Base-by-base conservation (phyloP, 1,140 invertebrate species). In the Batillaria attramentaria region DNA sequence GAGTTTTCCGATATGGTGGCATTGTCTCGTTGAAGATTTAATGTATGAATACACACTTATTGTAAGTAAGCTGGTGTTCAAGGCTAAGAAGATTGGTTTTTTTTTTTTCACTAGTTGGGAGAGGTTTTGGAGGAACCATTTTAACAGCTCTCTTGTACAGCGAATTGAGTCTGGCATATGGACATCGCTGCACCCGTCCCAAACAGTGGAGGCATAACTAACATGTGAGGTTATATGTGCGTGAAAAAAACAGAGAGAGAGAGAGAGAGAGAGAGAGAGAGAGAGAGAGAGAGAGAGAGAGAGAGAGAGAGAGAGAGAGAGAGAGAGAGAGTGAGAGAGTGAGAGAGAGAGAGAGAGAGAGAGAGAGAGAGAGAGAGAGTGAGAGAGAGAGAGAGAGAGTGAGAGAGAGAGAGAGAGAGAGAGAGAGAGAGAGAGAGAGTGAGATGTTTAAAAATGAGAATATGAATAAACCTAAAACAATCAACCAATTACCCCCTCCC, bases 191-290 rank as follows among this genome's bases (percentile, higher is more conserved):
- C n/a, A n/a, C n/a, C n/a, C n/a, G n/a, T n/a, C n/a, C n/a, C n/a
- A n/a, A n/a, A n/a, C n/a, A n/a, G n/a, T n/a, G n/a, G n/a, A n/a
- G n/a, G n/a, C n/a, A n/a, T n/a, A n/a, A n/a, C n/a, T n/a, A n/a
- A n/a, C n/a, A n/a, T 66, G 62, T 31, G 62, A 18, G 33, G 13
- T 31, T 66, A 35, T 66, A 35, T 31, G 62, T 66, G 62, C 5
- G 33, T 66, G 62, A 66, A 35, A 35, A 13, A 35, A 35, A 66
- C 16, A 66, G 62, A 66, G 16, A 66, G 62, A 66, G 16, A 66
- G 62, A 66, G 62, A 66, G 62, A 66, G 62, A 66, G 62, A 66
- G 62, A 66, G 62, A 33, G 62, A 66, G 62, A 66, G 62, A 33
- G 62, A 66, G 62, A 66, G 62, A 66, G 62, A 66, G 62, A 66